A percentile compares a stretch with the other conserved stretches of the same genome.
Evolutionary conservation across 2,797 vertebrate genomes (phyloP).

Genomic region (Hypotaenidia okinawae): DNA sequence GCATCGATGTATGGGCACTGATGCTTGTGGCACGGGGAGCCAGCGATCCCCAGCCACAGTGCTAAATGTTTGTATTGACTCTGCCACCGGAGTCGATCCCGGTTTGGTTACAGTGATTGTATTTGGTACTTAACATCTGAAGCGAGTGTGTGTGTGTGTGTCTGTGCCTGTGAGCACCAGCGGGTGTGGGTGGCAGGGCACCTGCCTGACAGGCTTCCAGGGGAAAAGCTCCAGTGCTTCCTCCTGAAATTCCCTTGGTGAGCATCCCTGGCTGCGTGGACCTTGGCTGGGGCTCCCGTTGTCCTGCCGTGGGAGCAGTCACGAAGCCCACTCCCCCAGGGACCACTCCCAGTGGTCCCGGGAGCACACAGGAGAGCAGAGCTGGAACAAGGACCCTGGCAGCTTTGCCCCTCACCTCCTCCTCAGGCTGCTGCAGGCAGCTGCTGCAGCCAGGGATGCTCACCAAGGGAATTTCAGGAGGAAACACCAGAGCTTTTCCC

Average conservation of each 20-base stretch:
- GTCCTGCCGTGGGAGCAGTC: fast-evolving
- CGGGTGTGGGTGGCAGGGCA: fast-evolving
- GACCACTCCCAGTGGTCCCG: no score
- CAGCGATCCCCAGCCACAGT: fast-evolving
- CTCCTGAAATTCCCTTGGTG: not conserved
- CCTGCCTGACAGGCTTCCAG: not conserved
- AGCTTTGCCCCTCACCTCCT: not conserved
- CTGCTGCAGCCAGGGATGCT: not conserved
- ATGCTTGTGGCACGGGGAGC: fast-evolving
- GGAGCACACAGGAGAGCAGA: not conserved
- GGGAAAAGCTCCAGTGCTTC: not conserved
- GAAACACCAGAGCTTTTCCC: not conserved
- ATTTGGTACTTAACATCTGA: not conserved
- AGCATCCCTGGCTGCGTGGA: not conserved
- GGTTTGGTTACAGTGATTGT: not conserved
- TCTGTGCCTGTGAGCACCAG: fast-evolving
- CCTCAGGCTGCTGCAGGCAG: not conserved
- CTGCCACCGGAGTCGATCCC: not conserved
- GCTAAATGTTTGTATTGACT: not conserved
- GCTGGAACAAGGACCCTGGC: fast-evolving
- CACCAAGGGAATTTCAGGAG: not conserved
- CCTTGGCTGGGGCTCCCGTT: not conserved
- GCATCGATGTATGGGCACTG: fast-evolving
- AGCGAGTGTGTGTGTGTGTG: not conserved
- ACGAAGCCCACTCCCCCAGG: fast-evolving